A percentile compares a stretch with the other conserved stretches of the same genome.
phyloP scores from a whole-genome alignment of 2,113 vertebrate species.

The Chauna torquata region DNA sequence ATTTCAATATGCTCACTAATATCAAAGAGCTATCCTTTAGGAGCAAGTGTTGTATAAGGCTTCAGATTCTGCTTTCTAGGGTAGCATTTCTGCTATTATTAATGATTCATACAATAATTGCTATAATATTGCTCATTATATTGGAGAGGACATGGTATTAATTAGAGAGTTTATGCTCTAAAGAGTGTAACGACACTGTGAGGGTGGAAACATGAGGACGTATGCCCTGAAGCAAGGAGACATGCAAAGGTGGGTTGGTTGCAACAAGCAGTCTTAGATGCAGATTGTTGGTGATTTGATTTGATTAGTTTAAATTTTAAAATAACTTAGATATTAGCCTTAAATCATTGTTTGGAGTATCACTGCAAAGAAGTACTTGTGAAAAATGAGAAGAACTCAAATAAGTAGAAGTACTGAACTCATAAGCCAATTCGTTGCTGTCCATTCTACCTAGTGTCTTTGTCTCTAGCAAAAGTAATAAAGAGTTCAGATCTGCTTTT shows the following conservation, averaged over 20 bases:
- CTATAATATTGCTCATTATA: neutral
- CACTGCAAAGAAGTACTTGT: neutral
- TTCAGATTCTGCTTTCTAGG: neutral
- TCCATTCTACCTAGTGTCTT: neutral
- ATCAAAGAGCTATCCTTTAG: neutral
- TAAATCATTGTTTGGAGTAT: slow-evolving; percentile 1
- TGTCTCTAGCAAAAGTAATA: neutral
- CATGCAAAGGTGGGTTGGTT: neutral
- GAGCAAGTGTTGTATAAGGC: neutral
- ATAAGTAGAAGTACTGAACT: neutral
- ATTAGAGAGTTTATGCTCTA: neutral
- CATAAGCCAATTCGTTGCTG: neutral
- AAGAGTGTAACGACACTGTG: neutral
- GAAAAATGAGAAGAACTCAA: neutral
- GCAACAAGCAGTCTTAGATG: neutral
- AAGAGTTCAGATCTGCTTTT: neutral
- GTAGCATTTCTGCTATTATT: neutral
- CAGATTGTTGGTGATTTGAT: neutral
- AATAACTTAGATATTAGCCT: neutral
- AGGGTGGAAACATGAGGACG: neutral
- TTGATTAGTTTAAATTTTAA: neutral
- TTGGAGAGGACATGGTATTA: neutral
- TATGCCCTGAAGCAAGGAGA: neutral
- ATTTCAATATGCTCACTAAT: fast-evolving
- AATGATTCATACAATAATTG: neutral